Evolutionary conservation across 2,113 vertebrate species (phyloP), one percentile per base, ranked within the genome.

Genomic region (Pleuronectes platessa): DNA sequence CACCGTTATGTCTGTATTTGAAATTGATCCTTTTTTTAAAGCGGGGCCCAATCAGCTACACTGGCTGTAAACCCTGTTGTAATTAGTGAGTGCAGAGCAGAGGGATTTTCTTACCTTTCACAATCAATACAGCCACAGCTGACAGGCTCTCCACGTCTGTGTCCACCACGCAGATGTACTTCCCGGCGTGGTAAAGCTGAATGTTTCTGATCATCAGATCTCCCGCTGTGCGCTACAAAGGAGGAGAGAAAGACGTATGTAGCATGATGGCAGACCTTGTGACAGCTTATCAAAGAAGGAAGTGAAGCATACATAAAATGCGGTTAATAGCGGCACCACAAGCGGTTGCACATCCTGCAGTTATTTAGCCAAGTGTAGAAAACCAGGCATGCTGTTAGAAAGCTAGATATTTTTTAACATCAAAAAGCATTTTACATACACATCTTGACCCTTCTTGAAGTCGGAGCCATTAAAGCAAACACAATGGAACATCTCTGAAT

Each of bases 141-240:
- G 97, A 98, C 55, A 97, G 94, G 0, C 97, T 97, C 86, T 99
- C 97, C 81, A 97, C 97, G 5, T 93, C 96, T 0, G 96, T 97
- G 86, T 95, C 96, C 78, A 97, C 96, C 93, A 95, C 95, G 17
- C 97, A 99, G 53, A 97, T 95, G 0, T 97, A 97, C 76, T 95
- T 96, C 24, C 97, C 96, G 4, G 94, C 95, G 8, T 98, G 96
- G 63, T 95, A 96, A 88, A 99, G 92, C 88, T 97, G 96, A 86
- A 97, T 96, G 90, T 97, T 97, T 83, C 96, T 96, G 85, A 98
- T 97, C 97, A 98, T 96, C 64, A 99, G 78, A 89, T 98, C 97
- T 4, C 96, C 97, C 0, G 97, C 95, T 0, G 95, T 92, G 82
- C 95, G 95, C 96, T 98, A 88, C 42, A 61, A 79, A 84, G 58